A percentile compares a stretch with the other conserved stretches of the same genome.
phyloP scores from a whole-genome alignment of 2,797 vertebrate genomes.

The Zalophus californianus region DNA sequence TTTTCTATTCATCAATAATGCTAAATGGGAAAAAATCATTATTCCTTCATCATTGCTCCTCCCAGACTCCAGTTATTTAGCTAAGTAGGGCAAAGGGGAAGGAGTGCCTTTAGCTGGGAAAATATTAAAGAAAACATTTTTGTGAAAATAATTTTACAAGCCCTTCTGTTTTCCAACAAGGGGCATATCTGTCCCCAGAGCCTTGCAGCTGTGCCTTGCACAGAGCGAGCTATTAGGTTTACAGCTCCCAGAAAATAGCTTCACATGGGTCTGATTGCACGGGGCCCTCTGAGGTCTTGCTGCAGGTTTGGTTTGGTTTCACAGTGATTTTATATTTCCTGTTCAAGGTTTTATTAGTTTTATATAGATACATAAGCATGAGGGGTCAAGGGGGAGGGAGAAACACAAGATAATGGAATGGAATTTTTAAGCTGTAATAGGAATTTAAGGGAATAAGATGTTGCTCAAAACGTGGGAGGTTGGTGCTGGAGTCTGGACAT shows the following conservation, averaged over 20 bases:
- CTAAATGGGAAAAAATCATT: constrained; percentile 80
- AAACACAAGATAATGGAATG: constrained; percentile 36
- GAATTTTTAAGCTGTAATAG: constrained; percentile 7
- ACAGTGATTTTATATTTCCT: constrained; percentile 78
- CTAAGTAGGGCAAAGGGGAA: constrained; percentile 81
- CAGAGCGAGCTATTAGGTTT: constrained; percentile 72
- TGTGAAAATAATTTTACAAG: constrained; percentile 83
- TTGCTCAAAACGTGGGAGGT: neutral
- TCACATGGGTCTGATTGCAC: constrained; percentile 62
- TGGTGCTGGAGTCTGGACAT: neutral
- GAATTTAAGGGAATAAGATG: constrained; percentile 21
- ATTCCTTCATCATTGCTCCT: constrained; percentile 82
- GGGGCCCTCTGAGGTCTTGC: constrained; percentile 63
- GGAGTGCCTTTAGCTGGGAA: constrained; percentile 78
- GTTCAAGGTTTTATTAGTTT: constrained; percentile 75
- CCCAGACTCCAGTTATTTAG: constrained; percentile 82
- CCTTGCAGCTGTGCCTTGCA: constrained; percentile 73
- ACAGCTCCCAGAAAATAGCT: constrained; percentile 68
- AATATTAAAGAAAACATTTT: constrained; percentile 77
- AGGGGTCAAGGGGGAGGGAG: constrained; percentile 56
- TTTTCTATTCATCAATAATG: constrained; percentile 84
- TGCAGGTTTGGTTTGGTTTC: constrained; percentile 72
- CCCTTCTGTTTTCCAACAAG: constrained; percentile 83
- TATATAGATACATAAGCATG: constrained; percentile 73
- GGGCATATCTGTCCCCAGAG: constrained; percentile 83